These are phyloP conservation scores for Oscheius sp. DNA, from an alignment of 1,140 invertebrate species.

Conservation along the genomic window DNA sequence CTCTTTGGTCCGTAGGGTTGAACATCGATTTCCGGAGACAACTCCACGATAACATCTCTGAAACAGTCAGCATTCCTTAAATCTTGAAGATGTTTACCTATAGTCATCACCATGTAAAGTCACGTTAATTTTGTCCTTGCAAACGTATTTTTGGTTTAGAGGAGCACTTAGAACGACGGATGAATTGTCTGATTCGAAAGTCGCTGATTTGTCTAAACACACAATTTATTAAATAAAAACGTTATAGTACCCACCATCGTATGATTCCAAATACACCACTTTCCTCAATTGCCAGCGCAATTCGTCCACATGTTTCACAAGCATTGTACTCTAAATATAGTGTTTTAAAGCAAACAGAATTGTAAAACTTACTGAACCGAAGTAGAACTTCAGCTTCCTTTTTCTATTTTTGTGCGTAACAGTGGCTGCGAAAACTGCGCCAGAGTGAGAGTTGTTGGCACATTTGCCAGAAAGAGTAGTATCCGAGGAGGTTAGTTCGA, in stretches of 20 bases:
- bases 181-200: conserved; percentile 30
- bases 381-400: conserved; percentile 21
- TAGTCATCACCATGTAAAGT: conserved; percentile 23
- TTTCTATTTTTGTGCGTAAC: conserved; percentile 10
- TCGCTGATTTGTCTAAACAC: conserved; percentile 12
- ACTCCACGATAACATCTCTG: conserved; percentile 15
- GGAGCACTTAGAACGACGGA: conserved; percentile 24
- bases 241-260: neutral
- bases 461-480: conserved; percentile 1
- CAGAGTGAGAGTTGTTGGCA: conserved; percentile 2
- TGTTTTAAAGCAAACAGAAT: too few species aligned
- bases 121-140: conserved; percentile 33
- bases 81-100: neutral
- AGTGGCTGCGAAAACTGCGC: neutral
- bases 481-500: neutral
- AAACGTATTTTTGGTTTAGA: conserved; percentile 31
- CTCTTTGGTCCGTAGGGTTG: conserved; percentile 27
- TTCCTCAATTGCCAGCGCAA: conserved; percentile 32
- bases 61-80: too few species aligned
- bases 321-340: conserved; percentile 10
- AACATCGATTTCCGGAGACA: conserved; percentile 32
- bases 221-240: neutral
- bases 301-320: conserved; percentile 20
- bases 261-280: conserved; percentile 19
- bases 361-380: conserved; percentile 12